phyloP scores from a whole-genome alignment of 2,888 invertebrate genomes.

The Nasonia oneida region DNA sequence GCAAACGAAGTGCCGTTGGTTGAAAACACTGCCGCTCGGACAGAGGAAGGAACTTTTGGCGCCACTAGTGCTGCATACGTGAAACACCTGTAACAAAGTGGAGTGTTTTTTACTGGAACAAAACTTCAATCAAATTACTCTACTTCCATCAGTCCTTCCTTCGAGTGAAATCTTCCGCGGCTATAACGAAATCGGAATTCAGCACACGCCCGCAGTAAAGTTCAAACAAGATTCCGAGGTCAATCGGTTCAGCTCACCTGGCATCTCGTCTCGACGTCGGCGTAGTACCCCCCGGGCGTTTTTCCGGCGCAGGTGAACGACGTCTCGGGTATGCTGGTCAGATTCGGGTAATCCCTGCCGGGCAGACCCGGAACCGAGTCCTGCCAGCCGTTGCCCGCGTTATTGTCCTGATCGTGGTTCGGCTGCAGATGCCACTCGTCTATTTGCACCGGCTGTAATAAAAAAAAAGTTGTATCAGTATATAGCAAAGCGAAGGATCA shows the following conservation, averaged over 20 bases:
- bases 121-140: background rate
- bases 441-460: conserved; percentile 49
- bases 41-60: conserved; percentile 81
- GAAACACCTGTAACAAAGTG: conserved; percentile 78
- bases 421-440: conserved; percentile 53
- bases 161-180: too few relatives aligned
- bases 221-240: background rate
- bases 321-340: conserved; percentile 77
- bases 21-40: conserved; percentile 81
- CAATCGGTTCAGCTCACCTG: conserved; percentile 73
- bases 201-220: background rate
- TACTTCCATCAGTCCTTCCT: too few relatives aligned
- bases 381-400: conserved; percentile 65
- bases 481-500: conserved; percentile 2
- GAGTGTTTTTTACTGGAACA: background rate
- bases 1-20: conserved; percentile 81
- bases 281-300: conserved; percentile 79
- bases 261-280: conserved; percentile 79
- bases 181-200: background rate
- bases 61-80: conserved; percentile 79
- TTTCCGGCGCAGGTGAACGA: conserved; percentile 78
- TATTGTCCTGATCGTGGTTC: conserved; percentile 36
- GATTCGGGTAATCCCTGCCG: conserved; percentile 79
- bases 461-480: background rate
- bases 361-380: conserved; percentile 78